Base-by-base conservation (phyloP, 2,888 invertebrate species). In the Pimpla rufipes region DNA sequence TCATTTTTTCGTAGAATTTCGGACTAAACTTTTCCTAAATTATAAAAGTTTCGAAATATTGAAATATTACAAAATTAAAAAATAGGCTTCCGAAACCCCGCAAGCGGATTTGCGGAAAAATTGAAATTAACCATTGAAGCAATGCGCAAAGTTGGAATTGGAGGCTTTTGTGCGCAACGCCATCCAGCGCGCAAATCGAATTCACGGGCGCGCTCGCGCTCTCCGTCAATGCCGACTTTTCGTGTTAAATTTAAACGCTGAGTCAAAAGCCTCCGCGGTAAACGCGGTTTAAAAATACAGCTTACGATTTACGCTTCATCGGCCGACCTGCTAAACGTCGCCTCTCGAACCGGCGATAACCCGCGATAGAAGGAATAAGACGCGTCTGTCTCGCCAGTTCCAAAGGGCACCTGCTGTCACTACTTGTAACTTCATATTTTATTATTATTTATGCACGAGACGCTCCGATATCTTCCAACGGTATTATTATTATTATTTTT, bases 161-260 rank as follows among this genome's bases (percentile, higher is more conserved):
- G 7, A 23, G 1, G 59, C 29, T 29, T 29, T 3, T 29, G 5
- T 29, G 5, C 35, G 35, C 62, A 21, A 37, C 13, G 6, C 10
- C 21, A 13, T 66, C 18, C 13, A 37, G 35, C 23, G 45, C 45
- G 47, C 40, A 52, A 75, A 70, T 83, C 76, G 73, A 47, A 73
- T 59, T 57, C 50, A 16, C 8, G 40, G 50, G 47, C 57, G 59
- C 62, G 66, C 47, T 21, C 78, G 75, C 7, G 57, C 42, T 47
- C 40, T 57, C 37, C 57, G 71, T 62, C 64, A 50, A 78, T 59
- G 35, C 37, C 16, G 50, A 75, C 55, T 81, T 75, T 88, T 85
- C 81, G 67, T 81, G 85, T 87, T 91, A 91, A 90, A 89, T 91
- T 89, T 91, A 90, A 90, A 79, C 87, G 81, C 85, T 90, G 90